These are phyloP conservation scores for Mystacides longicornis DNA, from an alignment of 2,888 invertebrate species.

Conservation along the genomic window DNA sequence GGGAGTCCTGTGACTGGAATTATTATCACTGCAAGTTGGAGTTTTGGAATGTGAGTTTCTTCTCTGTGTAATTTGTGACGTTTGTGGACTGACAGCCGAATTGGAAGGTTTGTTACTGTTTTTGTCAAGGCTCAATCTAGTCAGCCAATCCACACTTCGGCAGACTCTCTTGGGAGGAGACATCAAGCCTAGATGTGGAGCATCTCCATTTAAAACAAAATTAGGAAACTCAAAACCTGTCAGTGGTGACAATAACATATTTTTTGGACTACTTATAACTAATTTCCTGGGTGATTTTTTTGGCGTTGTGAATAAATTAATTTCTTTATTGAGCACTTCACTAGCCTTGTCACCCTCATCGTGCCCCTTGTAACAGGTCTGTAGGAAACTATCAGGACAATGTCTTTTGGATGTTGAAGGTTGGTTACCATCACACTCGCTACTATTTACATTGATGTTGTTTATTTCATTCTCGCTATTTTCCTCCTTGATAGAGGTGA, in stretches of 20 bases:
- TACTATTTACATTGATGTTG: slow-evolving; percentile 27
- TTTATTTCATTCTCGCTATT: slow-evolving; percentile 31
- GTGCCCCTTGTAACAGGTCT: slow-evolving; percentile 1
- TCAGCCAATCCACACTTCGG: slow-evolving; percentile 66
- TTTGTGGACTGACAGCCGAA: slow-evolving; percentile 5
- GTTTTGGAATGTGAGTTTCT: slow-evolving; percentile 14
- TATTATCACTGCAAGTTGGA: background rate
- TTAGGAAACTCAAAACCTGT: slow-evolving; percentile 70
- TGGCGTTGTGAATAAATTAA: slow-evolving; percentile 14
- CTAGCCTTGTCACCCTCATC: slow-evolving; percentile 22
- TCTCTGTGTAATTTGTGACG: slow-evolving; percentile 1
- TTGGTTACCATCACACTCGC: background rate
- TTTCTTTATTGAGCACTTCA: slow-evolving; percentile 14
- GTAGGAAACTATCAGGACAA: slow-evolving; percentile 7
- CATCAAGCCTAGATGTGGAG: slow-evolving; percentile 63
- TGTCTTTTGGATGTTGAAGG: slow-evolving; percentile 24
- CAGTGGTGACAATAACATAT: slow-evolving; percentile 36
- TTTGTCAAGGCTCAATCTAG: slow-evolving; percentile 53
- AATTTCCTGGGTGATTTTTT: slow-evolving; percentile 25
- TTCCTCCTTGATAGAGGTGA: slow-evolving; percentile 29
- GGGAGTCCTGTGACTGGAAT: slow-evolving; percentile 12
- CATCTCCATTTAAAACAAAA: slow-evolving; percentile 67
- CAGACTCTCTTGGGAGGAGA: slow-evolving; percentile 60
- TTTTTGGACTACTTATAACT: slow-evolving; percentile 28
- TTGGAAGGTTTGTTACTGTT: slow-evolving; percentile 20